A percentile compares a stretch with the other conserved stretches of the same genome.
Evolutionary conservation across 2,888 invertebrate genomes (phyloP).

Genomic region (Pseudoips prasinana): DNA sequence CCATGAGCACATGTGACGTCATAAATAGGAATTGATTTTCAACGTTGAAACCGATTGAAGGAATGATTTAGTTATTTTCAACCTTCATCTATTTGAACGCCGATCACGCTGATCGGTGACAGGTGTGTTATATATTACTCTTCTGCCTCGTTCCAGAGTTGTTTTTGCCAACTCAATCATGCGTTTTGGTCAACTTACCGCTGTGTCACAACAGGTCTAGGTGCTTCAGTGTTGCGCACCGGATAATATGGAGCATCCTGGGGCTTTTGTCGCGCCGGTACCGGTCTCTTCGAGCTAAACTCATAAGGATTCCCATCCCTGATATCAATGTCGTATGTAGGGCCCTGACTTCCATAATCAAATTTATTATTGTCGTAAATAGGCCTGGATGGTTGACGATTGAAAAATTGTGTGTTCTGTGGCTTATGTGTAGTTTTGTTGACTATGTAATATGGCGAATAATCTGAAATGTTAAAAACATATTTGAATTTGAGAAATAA

Average conservation of each 20-base stretch:
- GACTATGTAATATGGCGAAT: constrained; percentile 8
- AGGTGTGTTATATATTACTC: no score
- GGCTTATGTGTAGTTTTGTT: constrained; percentile 4
- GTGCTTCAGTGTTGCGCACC: neutral
- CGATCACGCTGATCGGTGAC: no score
- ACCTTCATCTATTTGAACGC: no score
- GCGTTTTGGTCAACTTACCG: no score
- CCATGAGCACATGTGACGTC: no score
- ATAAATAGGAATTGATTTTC: no score
- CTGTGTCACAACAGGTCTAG: neutral
- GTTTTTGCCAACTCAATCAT: no score
- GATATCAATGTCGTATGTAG: no score
- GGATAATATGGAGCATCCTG: constrained; percentile 1
- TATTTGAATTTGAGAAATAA: no score
- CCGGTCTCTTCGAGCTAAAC: constrained; percentile 6
- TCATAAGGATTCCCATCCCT: neutral
- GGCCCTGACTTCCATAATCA: neutral
- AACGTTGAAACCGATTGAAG: no score
- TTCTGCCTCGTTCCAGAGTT: no score
- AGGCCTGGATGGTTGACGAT: constrained; percentile 9
- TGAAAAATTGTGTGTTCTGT: constrained; percentile 3
- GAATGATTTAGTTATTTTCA: no score
- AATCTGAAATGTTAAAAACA: constrained; percentile 14
- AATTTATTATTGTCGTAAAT: constrained; percentile 3
- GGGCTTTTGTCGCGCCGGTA: neutral